Evolutionary conservation across 2,113 vertebrate genomes (phyloP), one percentile per base, ranked within the genome.

Genomic region (Strix uralensis): DNA sequence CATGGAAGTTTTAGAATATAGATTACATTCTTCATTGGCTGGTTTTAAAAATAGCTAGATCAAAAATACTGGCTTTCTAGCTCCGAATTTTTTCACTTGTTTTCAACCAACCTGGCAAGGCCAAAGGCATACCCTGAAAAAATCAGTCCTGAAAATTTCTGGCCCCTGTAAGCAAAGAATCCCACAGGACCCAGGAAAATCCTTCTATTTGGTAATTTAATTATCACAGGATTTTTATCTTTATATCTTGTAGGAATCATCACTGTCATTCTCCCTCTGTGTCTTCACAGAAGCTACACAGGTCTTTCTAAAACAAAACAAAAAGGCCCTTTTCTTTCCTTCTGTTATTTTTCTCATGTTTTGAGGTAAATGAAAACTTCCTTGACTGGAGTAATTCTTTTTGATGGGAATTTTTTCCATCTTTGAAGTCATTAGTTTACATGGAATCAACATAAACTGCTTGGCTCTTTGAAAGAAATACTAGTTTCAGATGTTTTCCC

Each of bases 401-500:
- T 92, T 93, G 87, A 96, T 93, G 89, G 90, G 81, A 93, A 71
- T 84, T 92, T 93, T 92, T 95, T 96, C 90, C 88, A 89, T 94
- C 91, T 97, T 97, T 95, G 92, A 96, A 97, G 94, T 96, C 92
- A 96, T 94, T 97, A 90, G 83, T 94, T 90, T 92, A 97, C 86
- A 90, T 91, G 94, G 94, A 96, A 96, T 97, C 93, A 93, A 91
- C 88, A 96, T 96, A 96, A 95, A 97, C 94, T 94, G 78, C 89
- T 95, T 95, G 91, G 79, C 81, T 75, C 95, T 97, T 97, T 97
- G 96, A 97, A 97, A 96, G 94, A 94, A 96, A 91, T 92, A 93
- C 86, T 93, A 32, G 90, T 96, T 96, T 97, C 94, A 96, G 94
- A 96, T 97, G 95, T 96, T 96, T 96, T 97, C 97, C 94, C 96